Percentiles rank a stretch among this genome's conserved stretches.
Evolutionary conservation across 2,888 invertebrate species (phyloP).

Genomic region (Molorchus minor): DNA sequence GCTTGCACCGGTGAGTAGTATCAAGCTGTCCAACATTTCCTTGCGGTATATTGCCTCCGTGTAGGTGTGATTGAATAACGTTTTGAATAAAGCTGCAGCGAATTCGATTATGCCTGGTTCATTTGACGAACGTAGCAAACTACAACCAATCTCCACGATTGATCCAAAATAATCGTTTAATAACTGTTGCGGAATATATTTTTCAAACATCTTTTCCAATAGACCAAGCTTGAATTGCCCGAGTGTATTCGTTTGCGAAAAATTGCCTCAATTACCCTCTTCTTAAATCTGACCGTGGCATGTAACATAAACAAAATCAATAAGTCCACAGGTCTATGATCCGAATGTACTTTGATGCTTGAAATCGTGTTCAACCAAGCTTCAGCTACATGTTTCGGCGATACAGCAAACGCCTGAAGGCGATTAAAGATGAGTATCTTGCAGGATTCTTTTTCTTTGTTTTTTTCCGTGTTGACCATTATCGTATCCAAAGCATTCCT

Average conservation of each 20-base stretch:
- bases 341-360: constrained; percentile 63
- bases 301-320: constrained; percentile 73
- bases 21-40: constrained; percentile 54
- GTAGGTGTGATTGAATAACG: constrained; percentile 60
- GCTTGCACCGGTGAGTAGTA: constrained; percentile 51
- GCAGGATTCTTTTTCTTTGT: constrained; percentile 65
- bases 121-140: constrained; percentile 63
- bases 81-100: constrained; percentile 68
- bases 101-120: constrained; percentile 68
- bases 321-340: constrained; percentile 75
- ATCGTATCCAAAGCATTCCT: constrained; percentile 66
- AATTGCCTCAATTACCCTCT: constrained; percentile 69
- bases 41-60: constrained; percentile 50
- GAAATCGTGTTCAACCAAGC: constrained; percentile 69
- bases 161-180: constrained; percentile 67
- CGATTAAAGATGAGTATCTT: constrained; percentile 69
- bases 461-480: constrained; percentile 53
- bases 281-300: constrained; percentile 69
- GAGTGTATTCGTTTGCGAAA: constrained; percentile 72
- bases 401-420: constrained; percentile 67
- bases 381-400: constrained; percentile 67
- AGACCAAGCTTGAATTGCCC: constrained; percentile 69
- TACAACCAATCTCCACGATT: constrained; percentile 68
- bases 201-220: constrained; percentile 67
- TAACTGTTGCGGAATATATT: constrained; percentile 62